Evolutionary conservation across 2,113 vertebrate genomes (phyloP).

Genomic region (Smithornis capensis): DNA sequence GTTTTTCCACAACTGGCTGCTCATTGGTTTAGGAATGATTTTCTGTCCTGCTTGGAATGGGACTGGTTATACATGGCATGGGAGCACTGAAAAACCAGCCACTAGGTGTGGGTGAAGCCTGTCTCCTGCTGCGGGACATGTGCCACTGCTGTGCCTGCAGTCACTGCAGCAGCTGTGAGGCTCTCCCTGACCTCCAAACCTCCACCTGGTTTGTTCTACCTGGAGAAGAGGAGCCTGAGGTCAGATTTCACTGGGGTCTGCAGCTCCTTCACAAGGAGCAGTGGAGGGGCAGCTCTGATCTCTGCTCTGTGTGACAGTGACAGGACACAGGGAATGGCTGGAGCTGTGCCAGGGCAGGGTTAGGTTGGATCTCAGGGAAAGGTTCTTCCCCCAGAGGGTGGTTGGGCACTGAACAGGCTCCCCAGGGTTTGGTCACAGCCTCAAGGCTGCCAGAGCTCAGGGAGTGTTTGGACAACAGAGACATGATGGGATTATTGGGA

Average conservation of each 20-base stretch:
- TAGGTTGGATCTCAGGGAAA: accelerated
- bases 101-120: neutral
- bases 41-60: neutral
- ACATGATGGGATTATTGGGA: neutral
- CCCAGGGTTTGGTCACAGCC: neutral
- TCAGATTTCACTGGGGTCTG: neutral
- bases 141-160: neutral
- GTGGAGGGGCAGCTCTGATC: accelerated
- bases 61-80: neutral
- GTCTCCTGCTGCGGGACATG: neutral
- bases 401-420: neutral
- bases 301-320: neutral
- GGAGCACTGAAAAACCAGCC: neutral
- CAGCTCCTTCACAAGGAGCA: neutral
- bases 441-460: neutral
- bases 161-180: neutral
- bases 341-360: accelerated
- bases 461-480: neutral
- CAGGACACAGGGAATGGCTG: accelerated
- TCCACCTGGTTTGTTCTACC: neutral
- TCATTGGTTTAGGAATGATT: neutral
- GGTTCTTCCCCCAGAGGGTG: neutral
- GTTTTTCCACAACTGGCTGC: neutral
- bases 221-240: neutral
- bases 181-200: neutral